Evolutionary conservation across 2,113 vertebrate species (phyloP), one percentile per base, ranked within the genome.

Genomic region (Sebastes fasciatus): DNA sequence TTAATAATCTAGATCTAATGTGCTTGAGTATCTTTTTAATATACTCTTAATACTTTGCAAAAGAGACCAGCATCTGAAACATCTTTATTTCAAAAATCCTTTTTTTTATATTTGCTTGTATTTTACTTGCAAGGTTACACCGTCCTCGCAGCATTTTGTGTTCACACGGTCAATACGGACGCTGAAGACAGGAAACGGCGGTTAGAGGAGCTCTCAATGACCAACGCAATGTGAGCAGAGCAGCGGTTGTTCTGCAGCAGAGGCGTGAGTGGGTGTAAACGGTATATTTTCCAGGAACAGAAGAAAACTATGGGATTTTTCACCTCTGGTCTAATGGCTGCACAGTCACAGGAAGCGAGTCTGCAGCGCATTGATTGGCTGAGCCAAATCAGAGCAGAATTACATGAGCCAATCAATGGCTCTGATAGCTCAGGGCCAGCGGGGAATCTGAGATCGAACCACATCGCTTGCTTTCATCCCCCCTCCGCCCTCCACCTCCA

Each of bases 401-500:
- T 92, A 91, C 92, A 93, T 85, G 91, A 92, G 80, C 91, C 91
- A 93, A 81, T 95, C 94, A 92, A 94, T 93, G 91, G 26, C 87
- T 79, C 64, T 86, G 89, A 92, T 93, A 85, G 93, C 87, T 91
- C 82, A 84, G 90, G 89, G 91, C 83, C 83, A 84, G 86, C 34
- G n/a, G 86, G 80, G 83, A 80, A 81, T 87, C 82, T 88, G 83
- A 84, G 82, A 92, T 92, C 79, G 91, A 94, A 87, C 66, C 80
- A 4, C 88, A 84, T 57, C 17, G 75, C 88, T 82, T 62, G 83
- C 79, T 88, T 88, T 66, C 75, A 26, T 21, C 61, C 64, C 75
- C 52, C 21, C 16, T n/a, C 23, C 6, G 2, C 26, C 26, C 26
- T 26, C 9, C 23, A 26, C 26, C 26, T 26, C 26, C 26, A 26